Evolutionary conservation across 2,888 invertebrate genomes (phyloP).

Genomic region (Lamellibrachia satsuma): DNA sequence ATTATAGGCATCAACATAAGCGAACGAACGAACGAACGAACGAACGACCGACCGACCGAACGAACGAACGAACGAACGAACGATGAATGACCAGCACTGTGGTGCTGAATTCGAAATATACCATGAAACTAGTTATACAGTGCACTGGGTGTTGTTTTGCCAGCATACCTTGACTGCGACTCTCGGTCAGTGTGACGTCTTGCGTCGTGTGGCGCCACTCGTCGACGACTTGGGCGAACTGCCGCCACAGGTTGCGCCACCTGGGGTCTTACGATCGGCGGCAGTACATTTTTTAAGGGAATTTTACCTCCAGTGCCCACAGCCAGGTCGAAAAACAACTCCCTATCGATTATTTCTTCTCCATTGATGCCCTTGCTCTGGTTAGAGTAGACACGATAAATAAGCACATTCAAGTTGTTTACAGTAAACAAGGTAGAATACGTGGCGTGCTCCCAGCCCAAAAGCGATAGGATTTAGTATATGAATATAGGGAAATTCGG

Average conservation of each 20-base stretch:
- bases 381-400: background rate
- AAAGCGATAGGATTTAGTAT: no score
- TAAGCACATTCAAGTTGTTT: background rate
- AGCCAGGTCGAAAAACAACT: constrained; percentile 29
- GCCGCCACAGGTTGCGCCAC: background rate
- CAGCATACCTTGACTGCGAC: background rate
- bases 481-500: no score
- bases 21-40: background rate
- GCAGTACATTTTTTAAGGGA: background rate
- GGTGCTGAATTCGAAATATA: no score
- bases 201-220: background rate
- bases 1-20: background rate
- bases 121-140: no score
- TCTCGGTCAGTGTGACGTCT: no score
- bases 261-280: background rate
- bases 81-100: no score
- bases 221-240: background rate
- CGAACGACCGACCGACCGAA: background rate
- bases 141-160: background rate
- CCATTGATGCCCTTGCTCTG: background rate
- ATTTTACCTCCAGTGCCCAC: constrained; percentile 18
- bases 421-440: background rate
- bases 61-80: no score
- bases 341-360: background rate
- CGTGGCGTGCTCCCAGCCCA: background rate